These are phyloP conservation scores for Chinchilla lanigera DNA, from an alignment of 2,113 vertebrate species.

Conservation along the genomic window DNA sequence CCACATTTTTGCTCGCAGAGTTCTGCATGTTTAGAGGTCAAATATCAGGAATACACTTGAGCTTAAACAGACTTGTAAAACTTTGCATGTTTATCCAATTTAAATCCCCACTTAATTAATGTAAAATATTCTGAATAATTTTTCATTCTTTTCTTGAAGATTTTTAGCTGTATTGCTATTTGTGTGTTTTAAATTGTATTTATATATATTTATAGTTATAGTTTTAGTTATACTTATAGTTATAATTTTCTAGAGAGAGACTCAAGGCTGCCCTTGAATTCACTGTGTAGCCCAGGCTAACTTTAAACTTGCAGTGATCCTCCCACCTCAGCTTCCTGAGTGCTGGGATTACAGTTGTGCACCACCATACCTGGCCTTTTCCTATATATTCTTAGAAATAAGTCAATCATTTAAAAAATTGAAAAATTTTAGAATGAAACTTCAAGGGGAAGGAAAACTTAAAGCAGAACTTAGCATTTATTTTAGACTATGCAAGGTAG, in stretches of 20 bases:
- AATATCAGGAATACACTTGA: neutral
- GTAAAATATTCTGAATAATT: neutral
- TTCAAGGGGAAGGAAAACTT: neutral
- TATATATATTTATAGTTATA: too few relatives aligned
- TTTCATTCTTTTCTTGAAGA: neutral
- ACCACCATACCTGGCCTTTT: neutral
- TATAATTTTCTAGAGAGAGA: too few relatives aligned
- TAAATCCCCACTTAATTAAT: neutral
- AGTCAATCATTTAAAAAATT: neutral
- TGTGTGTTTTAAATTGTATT: neutral
- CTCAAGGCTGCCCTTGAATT: neutral
- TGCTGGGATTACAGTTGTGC: neutral
- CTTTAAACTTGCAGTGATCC: neutral
- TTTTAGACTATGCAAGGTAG: neutral
- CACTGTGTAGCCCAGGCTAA: neutral
- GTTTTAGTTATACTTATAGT: too few relatives aligned
- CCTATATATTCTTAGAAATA: neutral
- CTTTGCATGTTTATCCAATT: neutral
- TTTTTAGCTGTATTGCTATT: neutral
- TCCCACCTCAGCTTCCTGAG: neutral
- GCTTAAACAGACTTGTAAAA: neutral
- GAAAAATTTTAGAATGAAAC: neutral
- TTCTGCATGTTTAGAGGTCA: neutral
- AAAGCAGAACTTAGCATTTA: neutral
- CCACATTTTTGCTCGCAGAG: neutral